Conservation (phyloP, 2,797 vertebrate species). For the Peromyscus melanophrys region DNA sequence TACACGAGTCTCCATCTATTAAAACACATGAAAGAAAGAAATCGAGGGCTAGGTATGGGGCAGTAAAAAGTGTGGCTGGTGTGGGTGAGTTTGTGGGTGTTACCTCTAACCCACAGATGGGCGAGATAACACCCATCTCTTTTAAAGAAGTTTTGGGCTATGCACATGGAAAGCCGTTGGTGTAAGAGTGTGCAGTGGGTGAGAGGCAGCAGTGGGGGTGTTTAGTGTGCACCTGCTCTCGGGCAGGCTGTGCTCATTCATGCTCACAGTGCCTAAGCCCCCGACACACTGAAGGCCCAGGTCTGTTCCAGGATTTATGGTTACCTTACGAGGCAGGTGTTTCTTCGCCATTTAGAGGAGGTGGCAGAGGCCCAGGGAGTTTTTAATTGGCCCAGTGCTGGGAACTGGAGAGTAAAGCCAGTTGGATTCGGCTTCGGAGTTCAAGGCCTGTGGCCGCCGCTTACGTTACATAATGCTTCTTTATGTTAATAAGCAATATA, state of each 20-base stretch:
- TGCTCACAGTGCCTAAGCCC: neutral
- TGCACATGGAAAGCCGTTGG: neutral
- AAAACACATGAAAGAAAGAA: neutral
- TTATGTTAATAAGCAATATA: slow-evolving; percentile 50
- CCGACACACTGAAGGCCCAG: neutral
- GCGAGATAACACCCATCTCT: too few species aligned
- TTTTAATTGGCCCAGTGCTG: slow-evolving; percentile 50
- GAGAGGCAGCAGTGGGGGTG: accelerated
- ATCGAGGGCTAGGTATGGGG: neutral
- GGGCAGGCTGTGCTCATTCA: neutral
- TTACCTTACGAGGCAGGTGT: slow-evolving; percentile 19
- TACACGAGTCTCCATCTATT: neutral
- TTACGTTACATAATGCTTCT: slow-evolving; percentile 25
- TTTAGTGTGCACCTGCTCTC: neutral
- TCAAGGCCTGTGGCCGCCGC: neutral
- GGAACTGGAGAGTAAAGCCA: neutral
- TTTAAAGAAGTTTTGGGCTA: neutral
- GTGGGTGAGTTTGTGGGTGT: neutral
- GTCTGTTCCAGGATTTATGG: slow-evolving; percentile 19
- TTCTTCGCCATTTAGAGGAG: neutral
- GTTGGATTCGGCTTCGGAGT: slow-evolving; percentile 20
- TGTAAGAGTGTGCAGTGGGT: neutral
- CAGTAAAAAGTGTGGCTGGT: neutral
- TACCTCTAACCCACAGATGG: neutral
- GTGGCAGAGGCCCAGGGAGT: neutral